These are phyloP conservation scores for Dicyrtomina minuta DNA, from an alignment of 2,888 invertebrate species.

Conservation along the genomic window DNA sequence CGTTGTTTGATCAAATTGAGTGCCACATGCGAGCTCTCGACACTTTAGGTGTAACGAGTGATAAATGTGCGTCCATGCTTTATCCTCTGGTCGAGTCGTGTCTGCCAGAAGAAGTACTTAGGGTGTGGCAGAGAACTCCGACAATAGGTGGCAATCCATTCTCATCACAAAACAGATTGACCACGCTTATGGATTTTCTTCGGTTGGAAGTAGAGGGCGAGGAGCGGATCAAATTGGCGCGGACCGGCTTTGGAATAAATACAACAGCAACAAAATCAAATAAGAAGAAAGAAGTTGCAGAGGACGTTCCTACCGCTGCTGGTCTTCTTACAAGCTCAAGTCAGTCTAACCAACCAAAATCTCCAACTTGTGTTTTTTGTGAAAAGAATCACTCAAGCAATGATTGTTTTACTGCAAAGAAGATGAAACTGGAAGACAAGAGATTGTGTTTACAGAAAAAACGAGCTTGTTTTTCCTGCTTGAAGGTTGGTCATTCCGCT, in stretches of 20 bases:
- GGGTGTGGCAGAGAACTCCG: slow-evolving; percentile 30
- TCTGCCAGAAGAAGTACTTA: slow-evolving; percentile 37
- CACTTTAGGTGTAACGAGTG: slow-evolving; percentile 34
- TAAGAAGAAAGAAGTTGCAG: background rate
- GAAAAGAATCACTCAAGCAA: background rate
- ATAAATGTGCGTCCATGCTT: slow-evolving; percentile 35
- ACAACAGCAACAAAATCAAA: background rate
- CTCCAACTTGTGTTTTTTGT: background rate
- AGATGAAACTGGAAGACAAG: background rate
- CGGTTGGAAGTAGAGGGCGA: slow-evolving; percentile 28
- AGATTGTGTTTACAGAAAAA: background rate
- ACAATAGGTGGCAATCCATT: too few species aligned
- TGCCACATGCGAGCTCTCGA: slow-evolving; percentile 34
- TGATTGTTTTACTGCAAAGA: background rate
- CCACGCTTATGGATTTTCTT: slow-evolving; percentile 28
- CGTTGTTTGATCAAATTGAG: slow-evolving; percentile 34
- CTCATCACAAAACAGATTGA: too few species aligned
- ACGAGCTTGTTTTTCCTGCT: too few species aligned
- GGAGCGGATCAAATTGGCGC: slow-evolving; percentile 24
- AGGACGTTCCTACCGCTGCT: background rate
- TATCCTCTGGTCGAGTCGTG: slow-evolving; percentile 44
- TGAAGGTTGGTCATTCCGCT: too few species aligned
- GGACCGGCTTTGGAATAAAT: background rate
- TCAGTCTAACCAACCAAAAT: too few species aligned
- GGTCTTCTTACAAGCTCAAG: background rate